Evolutionary conservation across 2,797 vertebrate species (phyloP), one percentile per base, ranked within the genome.

Genomic region (Xiphorhynchus erythropygius): DNA sequence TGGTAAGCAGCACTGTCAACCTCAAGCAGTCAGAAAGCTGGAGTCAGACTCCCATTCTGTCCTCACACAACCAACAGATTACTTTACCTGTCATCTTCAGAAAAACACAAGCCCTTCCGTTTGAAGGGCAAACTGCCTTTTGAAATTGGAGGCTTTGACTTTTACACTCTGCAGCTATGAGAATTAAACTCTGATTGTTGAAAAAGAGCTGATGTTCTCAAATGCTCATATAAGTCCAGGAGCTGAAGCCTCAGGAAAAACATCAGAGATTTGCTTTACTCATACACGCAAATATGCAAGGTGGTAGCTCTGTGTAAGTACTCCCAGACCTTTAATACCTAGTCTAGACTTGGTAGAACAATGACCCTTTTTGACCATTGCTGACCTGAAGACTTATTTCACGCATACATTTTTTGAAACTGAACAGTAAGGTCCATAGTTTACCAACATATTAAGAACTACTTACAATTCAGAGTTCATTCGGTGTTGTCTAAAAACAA

Each of bases 381-480:
- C 39, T 76, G 56, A 47, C 35, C 21, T 42, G 28, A 95, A 91
- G 87, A 91, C 24, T 71, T 68, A 60, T 33, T 73, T 87, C 44
- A 76, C 12, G n/a, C 18, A 47, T 13, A 60, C 1, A 6, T 76
- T 65, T 59, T 39, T 88, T 88, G 55, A 77, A 91, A 91, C 57
- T 87, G 84, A 96, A 76, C 10, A 68, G 59, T 44, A 60, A 73
- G 53, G 28, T 76, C 50, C 9, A 8, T 8, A 74, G 65, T 69
- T 94, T 77, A 88, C 35, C 85, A 67, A 81, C 28, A n/a, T 50
- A 78, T 46, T 76, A 74, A 35, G 27, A 90, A 56, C n/a, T 35
- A 86, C 19, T 89, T 89, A 37, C 35, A 80, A 67, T 77, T 93
- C 41, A 71, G 62, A 63, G 44, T 64, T 96, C 23, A 63, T 84